These are phyloP conservation scores for Andrena bucephala DNA, from an alignment of 2,888 invertebrate genomes.

Conservation along the genomic window DNA sequence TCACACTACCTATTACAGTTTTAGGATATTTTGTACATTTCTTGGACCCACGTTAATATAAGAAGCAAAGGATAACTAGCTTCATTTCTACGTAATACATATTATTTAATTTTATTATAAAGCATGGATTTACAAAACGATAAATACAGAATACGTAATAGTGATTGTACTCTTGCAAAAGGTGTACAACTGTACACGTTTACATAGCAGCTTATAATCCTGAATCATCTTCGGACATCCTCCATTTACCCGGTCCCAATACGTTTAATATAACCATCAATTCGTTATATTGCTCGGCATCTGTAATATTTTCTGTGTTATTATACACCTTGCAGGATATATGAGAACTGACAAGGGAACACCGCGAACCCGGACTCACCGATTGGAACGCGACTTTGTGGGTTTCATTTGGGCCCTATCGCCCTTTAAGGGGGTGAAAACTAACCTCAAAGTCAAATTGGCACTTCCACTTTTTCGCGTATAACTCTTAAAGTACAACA, in stretches of 20 bases:
- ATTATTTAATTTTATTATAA: constrained; percentile 26
- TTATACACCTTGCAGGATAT: background rate
- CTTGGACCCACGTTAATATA: background rate
- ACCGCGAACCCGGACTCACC: too few relatives aligned
- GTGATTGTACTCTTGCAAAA: constrained; percentile 30
- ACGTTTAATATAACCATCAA: constrained; percentile 68
- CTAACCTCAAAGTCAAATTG: too few relatives aligned
- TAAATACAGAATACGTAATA: background rate
- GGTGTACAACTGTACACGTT: background rate
- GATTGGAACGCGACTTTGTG: too few relatives aligned
- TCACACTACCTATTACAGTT: constrained; percentile 32
- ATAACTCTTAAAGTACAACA: too few relatives aligned
- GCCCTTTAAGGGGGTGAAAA: too few relatives aligned
- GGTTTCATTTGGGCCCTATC: too few relatives aligned
- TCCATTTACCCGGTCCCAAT: constrained; percentile 70
- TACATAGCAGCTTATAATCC: background rate
- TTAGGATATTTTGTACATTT: constrained; percentile 46
- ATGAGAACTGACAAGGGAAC: background rate
- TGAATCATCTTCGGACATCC: constrained; percentile 29
- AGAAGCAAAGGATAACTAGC: background rate
- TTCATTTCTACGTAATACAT: background rate
- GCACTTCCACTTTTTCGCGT: too few relatives aligned
- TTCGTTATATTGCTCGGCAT: constrained; percentile 72
- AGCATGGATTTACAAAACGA: background rate
- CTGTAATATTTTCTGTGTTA: constrained; percentile 56